Base-by-base conservation (phyloP, 2,888 invertebrate species). In the Meganola albula region DNA sequence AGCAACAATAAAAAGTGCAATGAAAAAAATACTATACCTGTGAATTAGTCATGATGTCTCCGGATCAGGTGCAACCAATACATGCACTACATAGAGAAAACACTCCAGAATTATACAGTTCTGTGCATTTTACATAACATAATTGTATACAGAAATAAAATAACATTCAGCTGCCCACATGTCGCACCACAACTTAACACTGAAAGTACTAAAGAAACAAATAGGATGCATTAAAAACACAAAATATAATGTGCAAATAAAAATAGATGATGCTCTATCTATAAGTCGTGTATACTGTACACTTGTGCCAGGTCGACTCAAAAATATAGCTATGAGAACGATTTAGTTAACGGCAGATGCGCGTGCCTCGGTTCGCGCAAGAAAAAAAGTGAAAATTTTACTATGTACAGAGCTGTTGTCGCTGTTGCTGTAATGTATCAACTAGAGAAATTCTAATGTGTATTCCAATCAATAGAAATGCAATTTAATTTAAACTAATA, bases 21-120 rank as follows among this genome's bases (percentile, higher is more conserved):
- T 61, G 65, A 63, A 71, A 71, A 58, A 58, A 63, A 67, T 58
- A 58, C 48, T 58, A 67, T 87, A 89, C 89, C 89, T 89, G 89
- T 63, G 88, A 87, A 79, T 89, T 89, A 64, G 88, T 89, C 89
- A 89, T 89, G 68, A 67, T 75, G 76, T 62, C 68, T 67, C 64
- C 73, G 48, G 49, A 53, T 64, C 62, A 44, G 70, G 80, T 82
- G 83, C 77, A 60, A 74, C 63, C 61, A 75, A 78, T 44, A 63
- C 84, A 83, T 83, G 83, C 84, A 84, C 82, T 83, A 83, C 74
- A 76, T 74, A 74, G 58, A 76, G 67, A 67, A n/a, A 68, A 64
- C 70, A 72, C 74, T 71, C 60, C 72, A 67, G 67, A 70, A 72
- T 66, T 74, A 82, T 63, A 77, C 49, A 74, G 65, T 61, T 63